A percentile compares a stretch with the other conserved stretches of the same genome.
These are phyloP conservation scores for Sapajus apella DNA, from an alignment of 2,113 vertebrate genomes.

Conservation along the genomic window DNA sequence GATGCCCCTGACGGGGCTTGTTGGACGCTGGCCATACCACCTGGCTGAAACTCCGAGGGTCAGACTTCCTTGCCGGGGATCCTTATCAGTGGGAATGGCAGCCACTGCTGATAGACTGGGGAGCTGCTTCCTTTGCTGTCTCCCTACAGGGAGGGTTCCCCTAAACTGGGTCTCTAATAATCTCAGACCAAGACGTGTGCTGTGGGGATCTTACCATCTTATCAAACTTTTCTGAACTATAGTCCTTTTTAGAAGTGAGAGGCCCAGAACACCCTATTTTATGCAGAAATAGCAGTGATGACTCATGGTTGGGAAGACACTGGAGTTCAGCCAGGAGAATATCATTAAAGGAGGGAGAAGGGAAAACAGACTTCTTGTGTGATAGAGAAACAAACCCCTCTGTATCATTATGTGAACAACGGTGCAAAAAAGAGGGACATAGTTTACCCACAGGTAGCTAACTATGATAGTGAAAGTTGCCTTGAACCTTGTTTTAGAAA, in stretches of 20 bases:
- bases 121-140: not conserved
- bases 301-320: not conserved
- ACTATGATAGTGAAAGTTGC: not conserved
- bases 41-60: not conserved
- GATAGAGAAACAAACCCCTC: not conserved
- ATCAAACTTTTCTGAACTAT: not conserved
- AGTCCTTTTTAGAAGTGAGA: not conserved
- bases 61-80: not conserved
- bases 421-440: not conserved
- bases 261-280: not conserved
- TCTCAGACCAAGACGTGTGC: not conserved
- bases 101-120: not conserved
- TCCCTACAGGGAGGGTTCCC: not conserved
- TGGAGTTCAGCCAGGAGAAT: constrained; percentile 18
- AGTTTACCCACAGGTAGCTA: not conserved
- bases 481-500: constrained; percentile 34
- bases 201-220: not conserved
- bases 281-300: not conserved
- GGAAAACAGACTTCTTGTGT: not conserved
- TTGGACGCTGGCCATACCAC: too few relatives aligned
- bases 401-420: not conserved
- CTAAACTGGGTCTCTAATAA: not conserved
- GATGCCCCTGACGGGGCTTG: not conserved
- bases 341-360: not conserved
- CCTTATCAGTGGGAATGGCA: not conserved